A percentile compares a stretch with the other conserved stretches of the same genome.
These are phyloP conservation scores for Ormyrus thymus DNA, from an alignment of 2,888 invertebrate species.

Conservation along the genomic window DNA sequence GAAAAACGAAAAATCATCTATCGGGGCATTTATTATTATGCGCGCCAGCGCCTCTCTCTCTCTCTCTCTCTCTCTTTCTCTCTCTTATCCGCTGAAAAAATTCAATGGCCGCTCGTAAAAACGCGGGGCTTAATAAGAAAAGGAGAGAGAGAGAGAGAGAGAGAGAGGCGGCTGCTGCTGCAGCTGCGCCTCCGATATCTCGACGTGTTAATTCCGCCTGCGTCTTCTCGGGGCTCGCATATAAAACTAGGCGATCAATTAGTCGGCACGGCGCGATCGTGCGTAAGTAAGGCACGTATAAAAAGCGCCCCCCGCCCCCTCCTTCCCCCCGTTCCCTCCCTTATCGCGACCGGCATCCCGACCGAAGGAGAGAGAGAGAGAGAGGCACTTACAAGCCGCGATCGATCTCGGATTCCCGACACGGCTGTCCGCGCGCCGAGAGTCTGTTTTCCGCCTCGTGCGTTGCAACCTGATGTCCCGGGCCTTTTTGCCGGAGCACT, in stretches of 20 bases:
- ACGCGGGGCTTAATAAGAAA: conserved; percentile 65
- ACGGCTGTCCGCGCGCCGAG: neutral
- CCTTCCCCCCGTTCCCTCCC: too few species aligned
- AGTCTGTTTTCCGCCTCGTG: conserved; percentile 1
- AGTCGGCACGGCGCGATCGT: conserved; percentile 13
- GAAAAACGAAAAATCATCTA: too few species aligned
- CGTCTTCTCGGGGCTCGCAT: neutral
- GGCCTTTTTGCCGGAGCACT: too few species aligned
- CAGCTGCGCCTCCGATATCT: conserved; percentile 5
- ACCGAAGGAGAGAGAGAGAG: too few species aligned
- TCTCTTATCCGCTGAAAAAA: neutral
- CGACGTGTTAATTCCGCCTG: conserved; percentile 22
- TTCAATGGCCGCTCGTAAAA: neutral
- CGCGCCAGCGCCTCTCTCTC: too few species aligned
- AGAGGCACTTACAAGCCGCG: conserved; percentile 5
- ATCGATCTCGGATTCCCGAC: conserved; percentile 24
- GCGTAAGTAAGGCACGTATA: neutral
- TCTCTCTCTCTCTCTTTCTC: too few species aligned
- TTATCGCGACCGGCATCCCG: conserved; percentile 6
- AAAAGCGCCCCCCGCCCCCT: neutral
- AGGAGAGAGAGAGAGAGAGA: neutral
- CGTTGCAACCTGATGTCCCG: too few species aligned
- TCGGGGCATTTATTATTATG: too few species aligned
- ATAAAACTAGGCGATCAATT: conserved; percentile 21
- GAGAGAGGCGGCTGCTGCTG: neutral